Conservation (phyloP, 2,113 vertebrate species). For the Eulemur rufifrons region DNA sequence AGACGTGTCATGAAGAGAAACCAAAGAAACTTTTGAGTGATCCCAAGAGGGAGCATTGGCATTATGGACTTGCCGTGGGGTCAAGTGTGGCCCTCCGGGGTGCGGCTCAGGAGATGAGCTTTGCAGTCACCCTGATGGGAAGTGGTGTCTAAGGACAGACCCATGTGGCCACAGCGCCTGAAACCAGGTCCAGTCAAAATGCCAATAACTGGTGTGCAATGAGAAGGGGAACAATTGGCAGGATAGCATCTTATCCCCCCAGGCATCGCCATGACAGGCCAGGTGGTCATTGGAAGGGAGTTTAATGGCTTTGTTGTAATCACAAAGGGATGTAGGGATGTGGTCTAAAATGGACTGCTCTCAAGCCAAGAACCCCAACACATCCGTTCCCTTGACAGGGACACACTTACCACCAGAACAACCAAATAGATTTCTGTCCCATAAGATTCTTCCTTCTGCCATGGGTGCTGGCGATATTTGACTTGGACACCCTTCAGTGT, state of each 20-base stretch:
- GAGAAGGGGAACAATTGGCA: not conserved
- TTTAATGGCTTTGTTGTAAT: not conserved
- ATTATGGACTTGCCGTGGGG: not conserved
- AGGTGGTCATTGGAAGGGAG: not conserved
- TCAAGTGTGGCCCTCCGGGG: not conserved
- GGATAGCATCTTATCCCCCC: too few relatives aligned
- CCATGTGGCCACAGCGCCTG: not conserved
- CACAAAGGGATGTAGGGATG: not conserved
- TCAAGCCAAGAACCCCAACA: not conserved
- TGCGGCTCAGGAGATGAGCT: not conserved
- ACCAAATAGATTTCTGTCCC: not conserved
- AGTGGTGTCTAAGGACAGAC: too few relatives aligned
- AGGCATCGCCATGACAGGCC: not conserved
- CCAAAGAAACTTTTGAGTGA: not conserved
- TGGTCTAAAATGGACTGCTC: not conserved
- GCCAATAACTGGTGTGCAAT: not conserved
- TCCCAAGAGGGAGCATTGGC: rapidly evolving
- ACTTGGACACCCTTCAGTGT: not conserved
- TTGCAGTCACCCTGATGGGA: not conserved
- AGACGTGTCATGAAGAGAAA: not conserved
- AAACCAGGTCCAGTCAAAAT: not conserved
- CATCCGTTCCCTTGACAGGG: not conserved
- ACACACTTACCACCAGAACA: rapidly evolving
- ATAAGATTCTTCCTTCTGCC: not conserved
- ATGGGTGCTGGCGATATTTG: not conserved